These are phyloP conservation scores for Rotaria magnacalcarata DNA, from an alignment of 2,888 invertebrate genomes.

Conservation along the genomic window DNA sequence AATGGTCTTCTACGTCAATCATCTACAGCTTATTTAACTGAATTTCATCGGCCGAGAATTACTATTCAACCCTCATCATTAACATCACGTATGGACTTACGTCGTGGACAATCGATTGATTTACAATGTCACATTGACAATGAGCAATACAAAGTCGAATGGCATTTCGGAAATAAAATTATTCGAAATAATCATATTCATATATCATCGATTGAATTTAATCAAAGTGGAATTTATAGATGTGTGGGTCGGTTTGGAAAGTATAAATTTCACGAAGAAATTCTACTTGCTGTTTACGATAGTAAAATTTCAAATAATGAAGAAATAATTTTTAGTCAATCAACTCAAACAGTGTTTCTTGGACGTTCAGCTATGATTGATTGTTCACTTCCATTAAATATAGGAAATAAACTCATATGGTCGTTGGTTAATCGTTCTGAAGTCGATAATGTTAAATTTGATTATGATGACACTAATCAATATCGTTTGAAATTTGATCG, in stretches of 20 bases:
- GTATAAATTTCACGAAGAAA: neutral
- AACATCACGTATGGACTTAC: neutral
- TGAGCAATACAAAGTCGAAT: neutral
- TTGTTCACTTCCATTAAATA: neutral
- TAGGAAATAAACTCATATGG: neutral
- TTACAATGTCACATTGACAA: neutral
- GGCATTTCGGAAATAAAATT: neutral
- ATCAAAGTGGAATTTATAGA: neutral
- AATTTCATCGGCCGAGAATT: neutral
- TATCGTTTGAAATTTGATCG: neutral
- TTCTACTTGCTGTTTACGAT: neutral
- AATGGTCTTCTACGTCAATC: conserved; percentile 6
- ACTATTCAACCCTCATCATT: neutral
- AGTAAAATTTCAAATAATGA: neutral
- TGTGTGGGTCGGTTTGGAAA: neutral
- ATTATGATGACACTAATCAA: neutral
- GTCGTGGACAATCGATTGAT: neutral
- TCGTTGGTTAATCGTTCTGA: neutral
- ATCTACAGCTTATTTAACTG: neutral
- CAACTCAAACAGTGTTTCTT: neutral
- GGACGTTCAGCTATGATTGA: neutral
- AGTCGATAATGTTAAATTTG: neutral
- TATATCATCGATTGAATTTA: neutral
- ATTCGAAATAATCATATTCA: neutral
- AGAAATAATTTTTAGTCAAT: neutral